phyloP scores from a whole-genome alignment of 2,888 invertebrate genomes.

The Sepioteuthis lessoniana region DNA sequence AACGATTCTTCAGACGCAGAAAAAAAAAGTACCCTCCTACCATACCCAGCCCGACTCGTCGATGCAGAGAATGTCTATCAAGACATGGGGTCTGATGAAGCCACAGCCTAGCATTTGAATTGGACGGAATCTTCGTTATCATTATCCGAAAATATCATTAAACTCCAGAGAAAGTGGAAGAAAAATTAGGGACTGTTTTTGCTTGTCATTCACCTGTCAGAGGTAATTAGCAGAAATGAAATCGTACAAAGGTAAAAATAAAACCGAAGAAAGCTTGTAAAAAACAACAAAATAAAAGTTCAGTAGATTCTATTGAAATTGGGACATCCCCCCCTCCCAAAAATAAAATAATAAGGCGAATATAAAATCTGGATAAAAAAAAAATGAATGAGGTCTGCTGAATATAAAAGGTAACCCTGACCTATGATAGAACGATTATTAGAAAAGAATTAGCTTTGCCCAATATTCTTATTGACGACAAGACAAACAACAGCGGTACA shows the following conservation, averaged over 20 bases:
- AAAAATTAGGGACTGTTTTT: slow-evolving; percentile 3
- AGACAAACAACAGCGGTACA: neutral
- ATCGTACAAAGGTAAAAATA: neutral
- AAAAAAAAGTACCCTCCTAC: neutral
- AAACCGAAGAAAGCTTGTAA: neutral
- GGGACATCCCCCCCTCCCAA: neutral
- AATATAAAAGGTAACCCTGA: slow-evolving; percentile 19
- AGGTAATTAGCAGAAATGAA: neutral
- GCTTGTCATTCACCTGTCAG: slow-evolving; percentile 4
- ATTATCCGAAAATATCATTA: slow-evolving; percentile 17
- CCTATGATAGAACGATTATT: slow-evolving; percentile 33
- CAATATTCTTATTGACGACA: neutral
- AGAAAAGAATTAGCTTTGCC: neutral
- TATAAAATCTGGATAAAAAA: neutral
- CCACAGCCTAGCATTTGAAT: slow-evolving; percentile 33
- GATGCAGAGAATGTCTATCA: neutral
- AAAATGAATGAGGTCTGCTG: neutral
- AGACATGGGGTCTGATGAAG: neutral
- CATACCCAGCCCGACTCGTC: neutral
- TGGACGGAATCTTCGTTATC: slow-evolving; percentile 4
- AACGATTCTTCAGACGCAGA: neutral
- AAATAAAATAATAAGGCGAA: neutral
- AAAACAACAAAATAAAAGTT: neutral
- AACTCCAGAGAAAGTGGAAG: neutral
- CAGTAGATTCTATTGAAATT: neutral